Evolutionary conservation across 2,113 vertebrate species (phyloP).

Genomic region (Meles meles): DNA sequence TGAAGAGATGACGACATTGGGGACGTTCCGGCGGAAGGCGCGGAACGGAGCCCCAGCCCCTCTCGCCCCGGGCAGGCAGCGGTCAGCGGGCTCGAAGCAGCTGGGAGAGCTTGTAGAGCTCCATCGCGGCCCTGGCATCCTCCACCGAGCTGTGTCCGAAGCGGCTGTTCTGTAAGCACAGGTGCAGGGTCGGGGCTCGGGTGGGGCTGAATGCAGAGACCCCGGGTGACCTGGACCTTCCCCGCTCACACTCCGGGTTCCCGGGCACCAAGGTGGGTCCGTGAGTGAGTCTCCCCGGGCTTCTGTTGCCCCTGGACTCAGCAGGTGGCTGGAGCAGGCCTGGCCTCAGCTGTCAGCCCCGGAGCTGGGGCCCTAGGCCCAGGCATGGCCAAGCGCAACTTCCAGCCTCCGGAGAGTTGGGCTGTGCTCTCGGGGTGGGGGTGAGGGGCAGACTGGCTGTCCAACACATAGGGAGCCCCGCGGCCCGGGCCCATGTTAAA

Average conservation of each 20-base stretch:
- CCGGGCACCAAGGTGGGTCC: background rate
- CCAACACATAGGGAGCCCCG: rapidly evolving
- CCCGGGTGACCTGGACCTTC: rapidly evolving
- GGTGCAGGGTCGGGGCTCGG: background rate
- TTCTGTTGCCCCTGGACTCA: background rate
- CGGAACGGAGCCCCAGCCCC: rapidly evolving
- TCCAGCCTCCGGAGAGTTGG: background rate
- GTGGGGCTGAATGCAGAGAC: background rate
- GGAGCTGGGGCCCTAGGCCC: background rate
- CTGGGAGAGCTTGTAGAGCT: conserved; percentile 61
- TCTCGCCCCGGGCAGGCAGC: rapidly evolving
- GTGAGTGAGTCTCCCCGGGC: background rate
- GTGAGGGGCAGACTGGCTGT: background rate
- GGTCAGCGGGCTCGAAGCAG: background rate
- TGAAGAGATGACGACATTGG: background rate
- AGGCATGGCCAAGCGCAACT: background rate
- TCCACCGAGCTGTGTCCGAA: conserved; percentile 68
- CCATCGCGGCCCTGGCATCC: conserved; percentile 66
- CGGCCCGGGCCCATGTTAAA: rapidly evolving
- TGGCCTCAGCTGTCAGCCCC: background rate
- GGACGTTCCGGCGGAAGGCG: background rate
- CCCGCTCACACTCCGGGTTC: background rate
- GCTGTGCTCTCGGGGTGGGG: background rate
- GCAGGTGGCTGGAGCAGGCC: background rate
- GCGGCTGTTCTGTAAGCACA: conserved; percentile 33